These are phyloP conservation scores for Syngnathus floridae DNA, from an alignment of 2,113 vertebrate genomes.

Conservation along the genomic window DNA sequence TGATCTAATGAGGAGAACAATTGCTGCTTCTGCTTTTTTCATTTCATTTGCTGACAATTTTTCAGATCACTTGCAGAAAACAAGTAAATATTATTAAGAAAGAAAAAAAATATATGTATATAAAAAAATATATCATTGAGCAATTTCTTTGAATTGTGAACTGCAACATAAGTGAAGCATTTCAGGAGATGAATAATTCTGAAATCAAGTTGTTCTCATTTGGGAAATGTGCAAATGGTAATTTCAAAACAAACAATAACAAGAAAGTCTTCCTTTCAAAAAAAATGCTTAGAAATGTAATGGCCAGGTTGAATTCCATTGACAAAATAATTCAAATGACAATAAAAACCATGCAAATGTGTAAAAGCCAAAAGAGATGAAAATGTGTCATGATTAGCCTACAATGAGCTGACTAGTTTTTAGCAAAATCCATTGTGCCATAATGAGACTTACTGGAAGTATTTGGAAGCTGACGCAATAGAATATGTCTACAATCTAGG, in stretches of 20 bases:
- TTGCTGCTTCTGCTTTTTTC: not conserved
- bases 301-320: not conserved
- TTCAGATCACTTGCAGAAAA: not conserved
- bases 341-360: not conserved
- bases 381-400: constrained; percentile 7
- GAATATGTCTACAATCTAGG: constrained; percentile 37
- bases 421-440: not conserved
- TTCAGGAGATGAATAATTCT: not conserved
- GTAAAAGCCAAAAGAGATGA: not conserved
- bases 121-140: not conserved
- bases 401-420: constrained; percentile 3
- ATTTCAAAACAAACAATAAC: not conserved
- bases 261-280: not conserved
- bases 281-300: not conserved
- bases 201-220: not conserved
- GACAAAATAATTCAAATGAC: not conserved
- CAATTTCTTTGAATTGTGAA: not conserved
- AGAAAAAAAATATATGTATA: not conserved
- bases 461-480: constrained; percentile 38
- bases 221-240: not conserved
- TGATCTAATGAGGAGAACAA: not conserved
- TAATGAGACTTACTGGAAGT: constrained; percentile 14
- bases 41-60: not conserved
- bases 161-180: not conserved
- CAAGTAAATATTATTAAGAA: not conserved